Conservation (phyloP, 2,797 vertebrate species). For the Neostethus bicornis region DNA sequence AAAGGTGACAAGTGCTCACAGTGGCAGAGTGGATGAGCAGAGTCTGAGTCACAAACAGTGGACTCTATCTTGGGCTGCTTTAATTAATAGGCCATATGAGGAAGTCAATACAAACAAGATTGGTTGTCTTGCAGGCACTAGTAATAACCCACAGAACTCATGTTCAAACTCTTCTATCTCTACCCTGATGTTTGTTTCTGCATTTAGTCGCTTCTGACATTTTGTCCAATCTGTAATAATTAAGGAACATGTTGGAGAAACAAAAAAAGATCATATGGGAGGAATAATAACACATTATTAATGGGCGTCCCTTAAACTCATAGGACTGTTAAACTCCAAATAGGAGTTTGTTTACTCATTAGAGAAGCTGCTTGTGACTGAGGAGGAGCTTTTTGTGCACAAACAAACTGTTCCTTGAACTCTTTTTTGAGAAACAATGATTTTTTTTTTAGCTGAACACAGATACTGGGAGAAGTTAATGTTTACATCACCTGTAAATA, state of each 20-base stretch:
- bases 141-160: slow-evolving; percentile 17
- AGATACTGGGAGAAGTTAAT: not conserved
- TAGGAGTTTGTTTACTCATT: not conserved
- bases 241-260: not conserved
- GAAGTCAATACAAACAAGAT: slow-evolving; percentile 54
- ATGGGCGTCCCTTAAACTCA: not conserved
- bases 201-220: slow-evolving; percentile 5
- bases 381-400: not conserved
- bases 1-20: slow-evolving; percentile 47
- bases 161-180: not conserved
- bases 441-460: not conserved
- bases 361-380: not conserved
- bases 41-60: slow-evolving; percentile 57
- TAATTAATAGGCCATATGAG: slow-evolving; percentile 49
- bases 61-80: slow-evolving; percentile 57
- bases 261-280: not conserved
- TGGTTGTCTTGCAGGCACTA: slow-evolving; percentile 18
- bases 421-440: not conserved
- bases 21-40: slow-evolving; percentile 44
- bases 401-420: not conserved
- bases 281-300: not conserved
- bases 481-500: not conserved
- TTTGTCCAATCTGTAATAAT: not conserved
- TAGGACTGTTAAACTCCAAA: not conserved
- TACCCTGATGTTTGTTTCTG: slow-evolving; percentile 7